Percentiles rank a stretch among this genome's conserved stretches.
Evolutionary conservation across 35 echinoderm and acorn worm species (phyloP).

Genomic region (Lytechinus variegatus): DNA sequence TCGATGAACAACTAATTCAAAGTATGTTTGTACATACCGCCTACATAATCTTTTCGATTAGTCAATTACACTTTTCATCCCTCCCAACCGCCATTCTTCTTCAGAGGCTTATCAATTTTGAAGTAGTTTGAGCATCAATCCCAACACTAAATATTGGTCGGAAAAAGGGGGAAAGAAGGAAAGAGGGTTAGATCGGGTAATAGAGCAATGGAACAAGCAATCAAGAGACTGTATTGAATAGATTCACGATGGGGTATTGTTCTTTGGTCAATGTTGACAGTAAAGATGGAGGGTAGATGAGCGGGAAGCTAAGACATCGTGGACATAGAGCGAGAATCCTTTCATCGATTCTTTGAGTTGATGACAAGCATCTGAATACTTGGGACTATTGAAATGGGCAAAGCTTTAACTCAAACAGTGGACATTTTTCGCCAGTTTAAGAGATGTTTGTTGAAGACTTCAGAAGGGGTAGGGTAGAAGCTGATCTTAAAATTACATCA

Average conservation of each 20-base stretch:
- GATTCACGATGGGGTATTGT: conserved; percentile 22
- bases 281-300: background rate
- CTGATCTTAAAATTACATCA: background rate
- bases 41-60: background rate
- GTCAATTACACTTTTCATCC: conserved; percentile 18
- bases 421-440: background rate
- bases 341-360: background rate
- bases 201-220: conserved; percentile 27
- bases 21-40: background rate
- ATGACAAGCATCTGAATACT: background rate
- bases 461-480: background rate
- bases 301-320: background rate
- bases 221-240: background rate
- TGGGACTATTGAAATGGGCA: background rate
- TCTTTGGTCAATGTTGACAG: background rate
- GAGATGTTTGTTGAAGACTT: conserved; percentile 12
- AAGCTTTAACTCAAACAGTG: background rate
- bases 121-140: background rate
- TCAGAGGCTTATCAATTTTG: background rate
- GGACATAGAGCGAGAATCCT: background rate
- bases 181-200: conserved; percentile 21
- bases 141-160: background rate
- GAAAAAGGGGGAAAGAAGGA: background rate
- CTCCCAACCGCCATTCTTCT: background rate
- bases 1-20: background rate